phyloP scores from a whole-genome alignment of 2,888 invertebrate species.

The Phlogophora meticulosa region DNA sequence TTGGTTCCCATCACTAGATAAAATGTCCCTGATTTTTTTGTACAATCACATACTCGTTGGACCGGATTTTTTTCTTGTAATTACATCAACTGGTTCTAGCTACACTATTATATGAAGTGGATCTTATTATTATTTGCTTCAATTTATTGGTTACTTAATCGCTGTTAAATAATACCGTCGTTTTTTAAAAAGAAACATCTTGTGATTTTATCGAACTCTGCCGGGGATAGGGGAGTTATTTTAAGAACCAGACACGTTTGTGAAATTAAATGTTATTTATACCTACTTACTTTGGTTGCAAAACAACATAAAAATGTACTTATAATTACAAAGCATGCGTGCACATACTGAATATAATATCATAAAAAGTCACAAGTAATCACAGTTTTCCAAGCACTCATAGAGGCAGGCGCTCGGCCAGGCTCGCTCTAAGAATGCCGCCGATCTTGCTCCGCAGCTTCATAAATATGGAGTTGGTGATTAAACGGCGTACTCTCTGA shows the following conservation, averaged over 20 bases:
- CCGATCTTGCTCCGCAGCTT: constrained; percentile 78
- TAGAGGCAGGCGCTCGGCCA: constrained; percentile 61
- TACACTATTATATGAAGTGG: constrained; percentile 51
- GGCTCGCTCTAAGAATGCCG: constrained; percentile 85
- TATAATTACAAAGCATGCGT: constrained; percentile 46
- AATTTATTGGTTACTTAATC: constrained; percentile 54
- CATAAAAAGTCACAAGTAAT: constrained; percentile 71
- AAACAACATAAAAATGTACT: constrained; percentile 49
- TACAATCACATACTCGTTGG: constrained; percentile 63
- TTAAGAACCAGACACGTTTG: constrained; percentile 10
- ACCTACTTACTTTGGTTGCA: constrained; percentile 22
- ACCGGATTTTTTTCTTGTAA: constrained; percentile 67
- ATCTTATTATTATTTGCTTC: constrained; percentile 54
- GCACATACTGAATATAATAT: constrained; percentile 57
- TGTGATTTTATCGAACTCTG: constrained; percentile 11
- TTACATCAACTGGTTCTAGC: constrained; percentile 68
- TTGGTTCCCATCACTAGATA: constrained; percentile 68
- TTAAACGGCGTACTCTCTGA: constrained; percentile 80
- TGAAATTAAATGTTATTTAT: constrained; percentile 47
- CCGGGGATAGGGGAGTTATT: neutral
- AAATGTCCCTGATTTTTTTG: constrained; percentile 71
- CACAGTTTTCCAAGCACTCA: constrained; percentile 66
- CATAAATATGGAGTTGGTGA: constrained; percentile 88
- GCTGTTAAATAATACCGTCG: constrained; percentile 17
- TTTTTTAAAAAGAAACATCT: constrained; percentile 7